Evolutionary conservation across 2,797 vertebrate species (phyloP).

Genomic region (Myotis findleyi): DNA sequence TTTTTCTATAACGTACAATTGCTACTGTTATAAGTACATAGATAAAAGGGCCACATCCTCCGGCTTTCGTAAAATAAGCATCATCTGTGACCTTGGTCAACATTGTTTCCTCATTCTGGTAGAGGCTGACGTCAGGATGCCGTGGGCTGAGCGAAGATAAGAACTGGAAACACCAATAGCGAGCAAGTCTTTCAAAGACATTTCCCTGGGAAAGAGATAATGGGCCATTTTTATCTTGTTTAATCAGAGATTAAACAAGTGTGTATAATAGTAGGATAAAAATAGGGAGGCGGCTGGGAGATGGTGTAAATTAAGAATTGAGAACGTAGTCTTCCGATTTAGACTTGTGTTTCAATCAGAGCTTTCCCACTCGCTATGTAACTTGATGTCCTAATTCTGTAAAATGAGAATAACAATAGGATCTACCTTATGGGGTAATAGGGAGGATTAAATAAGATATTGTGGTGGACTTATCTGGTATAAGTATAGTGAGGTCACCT

Average conservation of each 20-base stretch:
- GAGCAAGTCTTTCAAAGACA: not conserved
- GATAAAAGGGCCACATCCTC: not conserved
- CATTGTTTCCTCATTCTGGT: not conserved
- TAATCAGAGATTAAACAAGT: not conserved
- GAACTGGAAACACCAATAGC: not conserved
- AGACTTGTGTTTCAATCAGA: not conserved
- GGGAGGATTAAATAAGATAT: not conserved
- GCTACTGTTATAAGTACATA: not conserved
- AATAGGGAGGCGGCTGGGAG: not conserved
- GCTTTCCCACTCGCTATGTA: not conserved
- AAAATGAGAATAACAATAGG: not conserved
- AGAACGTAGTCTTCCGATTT: not conserved
- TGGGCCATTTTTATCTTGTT: not conserved
- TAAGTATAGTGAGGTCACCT: not conserved
- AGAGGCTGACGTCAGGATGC: not conserved
- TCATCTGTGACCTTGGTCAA: not conserved
- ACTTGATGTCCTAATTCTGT: not conserved
- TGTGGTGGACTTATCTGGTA: not conserved
- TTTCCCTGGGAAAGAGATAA: not conserved
- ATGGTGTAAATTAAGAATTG: no score
- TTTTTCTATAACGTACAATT: slow-evolving; percentile 6
- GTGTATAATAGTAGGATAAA: not conserved
- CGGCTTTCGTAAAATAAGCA: not conserved
- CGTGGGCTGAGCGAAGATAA: not conserved
- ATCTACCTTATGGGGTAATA: not conserved